Evolutionary conservation across 2,888 invertebrate species (phyloP).

Genomic region (Anoplius nigerrimus): DNA sequence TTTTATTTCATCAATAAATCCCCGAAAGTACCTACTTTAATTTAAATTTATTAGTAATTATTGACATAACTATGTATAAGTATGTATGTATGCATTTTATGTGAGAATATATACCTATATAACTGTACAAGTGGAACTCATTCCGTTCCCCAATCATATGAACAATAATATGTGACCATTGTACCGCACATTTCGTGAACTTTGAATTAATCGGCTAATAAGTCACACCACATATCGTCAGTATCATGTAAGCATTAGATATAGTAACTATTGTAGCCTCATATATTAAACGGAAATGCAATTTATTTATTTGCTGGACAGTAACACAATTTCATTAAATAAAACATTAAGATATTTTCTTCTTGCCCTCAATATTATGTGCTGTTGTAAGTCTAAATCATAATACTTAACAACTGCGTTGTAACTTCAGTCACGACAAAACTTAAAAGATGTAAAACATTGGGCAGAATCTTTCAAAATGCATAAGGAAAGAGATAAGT

Average conservation of each 20-base stretch:
- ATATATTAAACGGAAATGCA: slow-evolving; percentile 4
- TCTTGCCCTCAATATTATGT: no score
- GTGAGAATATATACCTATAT: slow-evolving; percentile 60
- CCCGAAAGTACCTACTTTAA: slow-evolving; percentile 57
- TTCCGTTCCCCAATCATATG: slow-evolving; percentile 53
- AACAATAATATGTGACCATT: slow-evolving; percentile 45
- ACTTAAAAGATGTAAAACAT: no score
- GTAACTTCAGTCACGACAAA: no score
- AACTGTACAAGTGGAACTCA: slow-evolving; percentile 70
- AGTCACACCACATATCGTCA: slow-evolving; percentile 54
- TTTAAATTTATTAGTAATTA: slow-evolving; percentile 47
- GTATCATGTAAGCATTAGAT: slow-evolving; percentile 37
- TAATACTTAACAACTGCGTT: no score
- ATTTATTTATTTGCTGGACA: no score
- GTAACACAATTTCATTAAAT: no score
- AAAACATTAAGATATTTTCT: no score
- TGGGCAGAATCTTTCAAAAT: no score
- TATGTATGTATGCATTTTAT: slow-evolving; percentile 60
- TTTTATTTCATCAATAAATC: slow-evolving; percentile 50
- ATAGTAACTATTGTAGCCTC: no score
- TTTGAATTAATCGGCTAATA: slow-evolving; percentile 43
- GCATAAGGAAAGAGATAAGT: no score
- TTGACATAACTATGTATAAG: slow-evolving; percentile 56
- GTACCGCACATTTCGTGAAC: slow-evolving; percentile 40
- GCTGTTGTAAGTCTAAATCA: no score